Percentiles rank a stretch among this genome's conserved stretches.
Evolutionary conservation across 1,140 invertebrate genomes (phyloP).

Genomic region (Manduca sexta): DNA sequence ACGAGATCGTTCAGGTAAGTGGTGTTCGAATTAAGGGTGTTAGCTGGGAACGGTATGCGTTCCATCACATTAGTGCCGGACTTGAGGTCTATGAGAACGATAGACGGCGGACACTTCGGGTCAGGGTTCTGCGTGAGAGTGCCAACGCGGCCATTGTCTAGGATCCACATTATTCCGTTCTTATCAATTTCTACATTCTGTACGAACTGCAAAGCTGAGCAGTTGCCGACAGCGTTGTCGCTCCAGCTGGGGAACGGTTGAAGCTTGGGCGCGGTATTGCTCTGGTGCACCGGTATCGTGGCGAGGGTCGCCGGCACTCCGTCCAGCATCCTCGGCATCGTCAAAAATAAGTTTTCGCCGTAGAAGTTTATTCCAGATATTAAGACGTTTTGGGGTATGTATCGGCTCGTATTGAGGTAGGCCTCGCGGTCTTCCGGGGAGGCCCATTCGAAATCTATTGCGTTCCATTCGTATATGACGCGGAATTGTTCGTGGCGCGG

Average conservation of each 20-base stretch:
- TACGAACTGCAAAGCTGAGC: slow-evolving; percentile 79
- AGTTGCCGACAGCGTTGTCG: slow-evolving; percentile 76
- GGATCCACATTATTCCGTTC: slow-evolving; percentile 80
- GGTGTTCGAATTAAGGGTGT: slow-evolving; percentile 66
- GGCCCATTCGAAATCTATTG: slow-evolving; percentile 66
- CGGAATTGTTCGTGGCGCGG: slow-evolving; percentile 64
- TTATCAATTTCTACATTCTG: slow-evolving; percentile 82
- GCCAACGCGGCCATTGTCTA: slow-evolving; percentile 77
- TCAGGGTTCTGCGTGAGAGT: slow-evolving; percentile 65
- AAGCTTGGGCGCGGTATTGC: slow-evolving; percentile 74
- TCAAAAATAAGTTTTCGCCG: slow-evolving; percentile 77
- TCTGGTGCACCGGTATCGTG: slow-evolving; percentile 72
- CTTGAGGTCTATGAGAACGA: slow-evolving; percentile 80
- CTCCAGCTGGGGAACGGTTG: slow-evolving; percentile 80
- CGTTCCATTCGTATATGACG: slow-evolving; percentile 72
- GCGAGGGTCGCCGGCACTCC: slow-evolving; percentile 80
- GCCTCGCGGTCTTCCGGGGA: slow-evolving; percentile 47
- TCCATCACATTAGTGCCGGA: slow-evolving; percentile 71
- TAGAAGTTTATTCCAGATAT: slow-evolving; percentile 78
- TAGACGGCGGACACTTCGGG: slow-evolving; percentile 75
- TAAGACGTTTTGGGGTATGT: slow-evolving; percentile 76
- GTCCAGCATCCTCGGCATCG: slow-evolving; percentile 76
- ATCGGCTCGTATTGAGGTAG: slow-evolving; percentile 67
- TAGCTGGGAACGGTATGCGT: slow-evolving; percentile 73
- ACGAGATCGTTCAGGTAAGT: slow-evolving; percentile 80